Conservation (phyloP, 64 coral and sea anemone species). For the Platygyra sinensis region DNA sequence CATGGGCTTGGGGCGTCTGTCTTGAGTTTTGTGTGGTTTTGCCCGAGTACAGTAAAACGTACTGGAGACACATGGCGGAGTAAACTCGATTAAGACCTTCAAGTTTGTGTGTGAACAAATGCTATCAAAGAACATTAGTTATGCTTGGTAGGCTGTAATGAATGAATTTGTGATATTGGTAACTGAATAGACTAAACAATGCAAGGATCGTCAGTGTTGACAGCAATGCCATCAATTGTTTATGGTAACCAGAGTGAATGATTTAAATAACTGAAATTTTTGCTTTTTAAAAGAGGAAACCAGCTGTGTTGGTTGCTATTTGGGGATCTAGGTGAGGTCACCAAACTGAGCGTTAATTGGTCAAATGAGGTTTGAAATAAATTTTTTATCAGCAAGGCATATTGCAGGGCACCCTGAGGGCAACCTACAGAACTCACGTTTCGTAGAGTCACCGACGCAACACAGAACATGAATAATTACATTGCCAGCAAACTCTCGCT, state of each 20-base stretch:
- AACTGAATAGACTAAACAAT: neutral
- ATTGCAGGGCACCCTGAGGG: neutral
- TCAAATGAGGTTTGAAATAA: neutral
- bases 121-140: neutral
- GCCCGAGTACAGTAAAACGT: too few species aligned
- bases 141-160: neutral
- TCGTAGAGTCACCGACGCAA: too few species aligned
- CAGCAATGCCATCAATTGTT: too few species aligned
- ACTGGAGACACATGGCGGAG: too few species aligned
- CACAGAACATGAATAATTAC: too few species aligned
- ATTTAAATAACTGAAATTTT: constrained; percentile 25
- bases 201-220: neutral
- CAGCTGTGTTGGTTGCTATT: neutral
- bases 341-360: neutral
- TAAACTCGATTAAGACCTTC: too few species aligned
- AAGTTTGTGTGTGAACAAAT: too few species aligned
- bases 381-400: neutral
- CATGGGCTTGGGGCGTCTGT: too few species aligned
- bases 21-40: too few species aligned
- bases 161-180: neutral
- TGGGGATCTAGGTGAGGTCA: neutral
- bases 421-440: too few species aligned
- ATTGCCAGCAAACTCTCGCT: too few species aligned
- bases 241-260: neutral
- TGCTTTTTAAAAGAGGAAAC: constrained; percentile 3